Evolutionary conservation across 2,113 vertebrate species (phyloP), one percentile per base, ranked within the genome.

Genomic region (Apeltes quadracus): DNA sequence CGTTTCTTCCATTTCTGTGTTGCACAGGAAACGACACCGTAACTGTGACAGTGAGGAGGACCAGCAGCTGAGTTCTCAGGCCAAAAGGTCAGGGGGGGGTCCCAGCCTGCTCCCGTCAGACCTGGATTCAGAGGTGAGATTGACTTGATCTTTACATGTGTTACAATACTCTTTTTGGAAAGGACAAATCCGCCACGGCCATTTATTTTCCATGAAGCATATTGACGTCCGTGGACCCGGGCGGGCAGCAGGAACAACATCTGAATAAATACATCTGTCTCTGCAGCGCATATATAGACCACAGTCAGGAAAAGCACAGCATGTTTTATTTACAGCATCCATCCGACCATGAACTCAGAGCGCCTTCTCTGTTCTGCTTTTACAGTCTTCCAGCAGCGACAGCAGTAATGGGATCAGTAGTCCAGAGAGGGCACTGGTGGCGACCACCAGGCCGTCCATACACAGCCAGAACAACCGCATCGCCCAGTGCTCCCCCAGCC

Each of bases 61-160:
- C 61, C 95, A 95, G 1, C 88, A 94, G 75, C 84, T 93, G 59
- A 89, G 72, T 63, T 95, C 95, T 0, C 96, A 96, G 90, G 95
- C 92, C 61, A 98, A 99, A 72, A 94, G 96, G 61, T 95, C 88
- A 70, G 95, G 86, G 57, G 93, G 90, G 41, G 92, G 92, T 86
- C 95, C 90, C n/a, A 70, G 93, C 20, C 90, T 95, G 81, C 88
- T 95, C 58, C 90, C 96, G n/a, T 88, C 93, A 1, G 94, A 95
- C 61, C 67, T 93, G 84, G 98, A 99, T 88, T 97, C 95, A 2
- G 97, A 98, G 96, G 97, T 99, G 86, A 87, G 86, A 7, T 69
- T 9, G 41, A 56, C 15, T 36, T 43, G 1, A 13, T 27, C 7
- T 48, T 50, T 34, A 15, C 29, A 3, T 39, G 20, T 5, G n/a